Conservation (phyloP, 2,888 invertebrate species). For the Erebia aethiops region DNA sequence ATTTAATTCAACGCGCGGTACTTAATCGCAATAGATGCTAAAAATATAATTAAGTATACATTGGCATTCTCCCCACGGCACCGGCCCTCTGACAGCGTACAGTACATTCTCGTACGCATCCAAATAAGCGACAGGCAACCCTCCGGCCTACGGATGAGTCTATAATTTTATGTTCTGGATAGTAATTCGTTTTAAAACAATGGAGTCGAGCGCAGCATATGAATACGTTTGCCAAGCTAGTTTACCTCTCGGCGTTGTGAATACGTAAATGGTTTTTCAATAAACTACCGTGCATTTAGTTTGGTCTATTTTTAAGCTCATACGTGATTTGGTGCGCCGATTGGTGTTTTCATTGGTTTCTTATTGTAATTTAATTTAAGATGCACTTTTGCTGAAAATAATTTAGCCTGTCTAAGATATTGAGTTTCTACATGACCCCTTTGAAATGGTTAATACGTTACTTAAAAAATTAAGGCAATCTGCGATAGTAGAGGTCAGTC, state of each 20-base stretch:
- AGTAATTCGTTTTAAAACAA: constrained; percentile 60
- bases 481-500: no score
- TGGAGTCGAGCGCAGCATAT: constrained; percentile 47
- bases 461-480: no score
- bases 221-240: constrained; percentile 48
- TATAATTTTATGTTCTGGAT: constrained; percentile 60
- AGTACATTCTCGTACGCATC: constrained; percentile 65
- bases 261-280: constrained; percentile 42
- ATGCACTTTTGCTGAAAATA: not conserved
- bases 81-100: constrained; percentile 56
- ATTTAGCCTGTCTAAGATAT: no score
- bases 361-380: constrained; percentile 9
- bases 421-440: no score
- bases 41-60: constrained; percentile 72
- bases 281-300: constrained; percentile 8
- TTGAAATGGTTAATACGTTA: no score
- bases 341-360: not conserved
- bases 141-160: constrained; percentile 70
- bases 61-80: constrained; percentile 67
- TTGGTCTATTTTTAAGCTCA: constrained; percentile 17
- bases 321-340: constrained; percentile 1
- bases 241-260: constrained; percentile 42
- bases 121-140: constrained; percentile 64
- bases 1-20: constrained; percentile 60
- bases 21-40: constrained; percentile 63